These are phyloP conservation scores for Noctilio leporinus DNA, from an alignment of 2,113 vertebrate species.

Conservation along the genomic window DNA sequence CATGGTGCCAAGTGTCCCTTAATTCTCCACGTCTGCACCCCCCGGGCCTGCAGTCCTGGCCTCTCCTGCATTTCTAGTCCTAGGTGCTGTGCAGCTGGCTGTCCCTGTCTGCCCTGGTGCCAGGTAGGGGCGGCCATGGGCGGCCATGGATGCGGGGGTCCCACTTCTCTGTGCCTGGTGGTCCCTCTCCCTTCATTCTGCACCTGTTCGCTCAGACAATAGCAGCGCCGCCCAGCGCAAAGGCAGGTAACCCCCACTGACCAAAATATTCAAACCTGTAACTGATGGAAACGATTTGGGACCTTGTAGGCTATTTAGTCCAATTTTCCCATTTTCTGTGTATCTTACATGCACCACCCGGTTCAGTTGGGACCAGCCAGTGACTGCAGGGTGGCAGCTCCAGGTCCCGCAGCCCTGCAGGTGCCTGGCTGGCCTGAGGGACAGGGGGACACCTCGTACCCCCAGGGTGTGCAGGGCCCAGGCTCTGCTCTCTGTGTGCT, in stretches of 20 bases:
- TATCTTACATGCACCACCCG: background rate
- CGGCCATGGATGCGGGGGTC: background rate
- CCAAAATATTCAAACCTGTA: background rate
- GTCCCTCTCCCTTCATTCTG: rapidly evolving
- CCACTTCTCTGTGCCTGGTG: background rate
- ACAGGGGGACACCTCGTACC: background rate
- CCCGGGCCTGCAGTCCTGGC: background rate
- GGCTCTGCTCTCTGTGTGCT: background rate
- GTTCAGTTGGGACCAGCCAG: background rate
- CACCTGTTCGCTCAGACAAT: rapidly evolving
- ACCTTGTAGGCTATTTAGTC: background rate
- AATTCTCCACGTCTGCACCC: background rate
- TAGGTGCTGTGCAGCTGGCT: background rate
- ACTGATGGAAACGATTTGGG: background rate
- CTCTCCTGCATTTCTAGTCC: background rate
- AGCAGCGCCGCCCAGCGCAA: background rate
- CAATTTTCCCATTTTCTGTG: background rate
- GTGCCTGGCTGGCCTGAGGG: background rate
- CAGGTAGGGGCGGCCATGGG: conserved; percentile 38
- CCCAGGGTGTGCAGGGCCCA: background rate
- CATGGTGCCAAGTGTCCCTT: background rate
- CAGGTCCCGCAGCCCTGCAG: background rate
- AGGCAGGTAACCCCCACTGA: background rate
- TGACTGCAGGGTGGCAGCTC: background rate
- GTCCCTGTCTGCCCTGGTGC: background rate